Percentiles rank a stretch among this genome's conserved stretches.
Evolutionary conservation across 1,140 invertebrate species (phyloP).

Genomic region (Gonatopus flavifemur): DNA sequence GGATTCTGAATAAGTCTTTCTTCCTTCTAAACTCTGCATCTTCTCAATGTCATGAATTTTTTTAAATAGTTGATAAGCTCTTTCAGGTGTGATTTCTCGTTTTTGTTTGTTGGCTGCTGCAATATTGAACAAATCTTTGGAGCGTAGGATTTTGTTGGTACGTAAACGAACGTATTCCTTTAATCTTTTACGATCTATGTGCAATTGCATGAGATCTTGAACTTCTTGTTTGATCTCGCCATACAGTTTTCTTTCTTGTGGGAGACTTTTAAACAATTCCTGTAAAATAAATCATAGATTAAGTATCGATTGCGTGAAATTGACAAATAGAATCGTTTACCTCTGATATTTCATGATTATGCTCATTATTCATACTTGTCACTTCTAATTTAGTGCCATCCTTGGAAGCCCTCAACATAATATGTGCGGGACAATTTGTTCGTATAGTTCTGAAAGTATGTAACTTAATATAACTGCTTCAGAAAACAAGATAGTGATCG

Average conservation of each 20-base stretch:
- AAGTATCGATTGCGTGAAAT: background rate
- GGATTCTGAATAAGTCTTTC: constrained; percentile 52
- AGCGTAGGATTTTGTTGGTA: constrained; percentile 51
- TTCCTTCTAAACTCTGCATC: constrained; percentile 44
- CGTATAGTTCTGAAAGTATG: constrained; percentile 52
- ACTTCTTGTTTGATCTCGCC: constrained; percentile 54
- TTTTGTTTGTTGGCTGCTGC: constrained; percentile 54
- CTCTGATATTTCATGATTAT: constrained; percentile 57
- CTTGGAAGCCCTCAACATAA: constrained; percentile 56
- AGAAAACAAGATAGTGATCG: background rate
- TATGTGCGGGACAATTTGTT: constrained; percentile 56
- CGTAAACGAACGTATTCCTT: constrained; percentile 51
- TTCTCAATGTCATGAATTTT: constrained; percentile 55
- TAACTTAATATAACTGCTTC: too few species aligned
- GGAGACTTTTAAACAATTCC: constrained; percentile 53
- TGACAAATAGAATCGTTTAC: too few species aligned
- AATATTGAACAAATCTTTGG: constrained; percentile 56
- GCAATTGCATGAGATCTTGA: constrained; percentile 50
- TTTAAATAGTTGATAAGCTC: constrained; percentile 58
- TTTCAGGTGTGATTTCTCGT: constrained; percentile 55
- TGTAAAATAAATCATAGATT: constrained; percentile 6
- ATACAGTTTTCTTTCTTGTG: constrained; percentile 52
- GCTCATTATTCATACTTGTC: constrained; percentile 56
- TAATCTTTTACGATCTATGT: constrained; percentile 51
- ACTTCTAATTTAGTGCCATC: constrained; percentile 56